phyloP scores from a whole-genome alignment of 2,113 vertebrate genomes.

The Mustelus asterias region DNA sequence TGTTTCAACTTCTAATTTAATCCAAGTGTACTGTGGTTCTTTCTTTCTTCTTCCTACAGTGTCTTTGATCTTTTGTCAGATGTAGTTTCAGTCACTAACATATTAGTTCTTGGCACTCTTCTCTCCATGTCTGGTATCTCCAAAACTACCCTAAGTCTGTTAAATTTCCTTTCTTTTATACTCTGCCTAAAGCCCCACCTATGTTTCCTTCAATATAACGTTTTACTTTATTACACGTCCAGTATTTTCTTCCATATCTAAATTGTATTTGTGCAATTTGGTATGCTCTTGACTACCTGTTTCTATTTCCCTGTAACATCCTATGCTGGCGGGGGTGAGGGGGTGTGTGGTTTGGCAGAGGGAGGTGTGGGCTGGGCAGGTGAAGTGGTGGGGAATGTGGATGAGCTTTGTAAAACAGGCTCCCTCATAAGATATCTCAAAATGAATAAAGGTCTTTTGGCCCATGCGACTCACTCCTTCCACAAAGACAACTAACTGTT shows the following conservation, averaged over 20 bases:
- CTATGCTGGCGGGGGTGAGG: neutral
- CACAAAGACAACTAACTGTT: neutral
- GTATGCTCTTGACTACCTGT: neutral
- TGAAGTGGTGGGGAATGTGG: neutral
- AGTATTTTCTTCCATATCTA: neutral
- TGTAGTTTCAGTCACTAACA: conserved; percentile 3
- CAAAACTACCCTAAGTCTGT: neutral
- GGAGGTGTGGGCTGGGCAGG: neutral
- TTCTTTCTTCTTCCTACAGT: neutral
- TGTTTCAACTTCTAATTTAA: conserved; percentile 23
- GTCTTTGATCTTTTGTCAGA: conserved; percentile 19
- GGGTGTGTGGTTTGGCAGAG: neutral
- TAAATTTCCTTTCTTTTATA: neutral
- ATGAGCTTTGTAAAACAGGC: neutral
- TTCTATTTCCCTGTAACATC: neutral
- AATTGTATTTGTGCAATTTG: neutral
- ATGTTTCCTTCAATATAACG: neutral
- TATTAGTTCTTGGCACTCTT: neutral
- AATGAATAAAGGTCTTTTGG: neutral
- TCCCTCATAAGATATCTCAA: neutral
- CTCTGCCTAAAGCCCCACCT: neutral
- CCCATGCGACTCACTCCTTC: neutral
- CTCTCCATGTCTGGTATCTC: neutral
- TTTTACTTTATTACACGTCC: neutral
- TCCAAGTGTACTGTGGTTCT: neutral